Evolutionary conservation across 2,113 vertebrate species (phyloP), one percentile per base, ranked within the genome.

Genomic region (Amblyopsis rosae): DNA sequence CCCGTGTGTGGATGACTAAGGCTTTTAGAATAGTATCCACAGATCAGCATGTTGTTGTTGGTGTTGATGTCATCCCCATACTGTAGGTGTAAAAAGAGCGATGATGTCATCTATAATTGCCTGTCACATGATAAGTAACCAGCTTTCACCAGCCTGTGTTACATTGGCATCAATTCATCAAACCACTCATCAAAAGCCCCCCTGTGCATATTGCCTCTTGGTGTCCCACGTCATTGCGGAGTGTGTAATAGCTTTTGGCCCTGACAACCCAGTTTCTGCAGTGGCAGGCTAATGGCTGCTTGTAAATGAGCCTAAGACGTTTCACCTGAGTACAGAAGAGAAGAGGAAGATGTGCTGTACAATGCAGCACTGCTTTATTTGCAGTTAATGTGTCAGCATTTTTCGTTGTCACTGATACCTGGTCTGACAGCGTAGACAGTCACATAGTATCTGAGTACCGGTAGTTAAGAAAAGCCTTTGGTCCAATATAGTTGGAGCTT

Each of bases 11-110:
- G 66, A n/a, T 78, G 72, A 67, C 47, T 57, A 33, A 49, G 16
- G 12, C 58, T 12, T 19, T 47, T 6, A 41, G 6, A 6, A 62
- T 19, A 67, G n/a, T 6, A 7, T 47, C 13, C 47, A 32, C 60
- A 6, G 19, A 19, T 3, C 16, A 56, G 33, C 47, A 45, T 55
- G 17, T 75, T 41, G 47, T 62, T 77, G 16, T 17, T 50, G 66
- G 56, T 82, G 66, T 56, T 82, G 82, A 88, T 69, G 10, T 86
- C 81, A 84, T 79, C 64, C 0, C 26, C 51, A 48, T 17, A 73
- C 15, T 54, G 19, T 19, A 15, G 47, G 65, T 63, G 62, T 67
- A 71, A 57, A 61, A 9, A 12, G 4, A 56, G 61, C 4, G 45
- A 78, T 73, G 12, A 72, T 70, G 53, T 83, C 69, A 80, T 56